phyloP scores from a whole-genome alignment of 2,797 vertebrate genomes.

The Tenualosa ilisha region DNA sequence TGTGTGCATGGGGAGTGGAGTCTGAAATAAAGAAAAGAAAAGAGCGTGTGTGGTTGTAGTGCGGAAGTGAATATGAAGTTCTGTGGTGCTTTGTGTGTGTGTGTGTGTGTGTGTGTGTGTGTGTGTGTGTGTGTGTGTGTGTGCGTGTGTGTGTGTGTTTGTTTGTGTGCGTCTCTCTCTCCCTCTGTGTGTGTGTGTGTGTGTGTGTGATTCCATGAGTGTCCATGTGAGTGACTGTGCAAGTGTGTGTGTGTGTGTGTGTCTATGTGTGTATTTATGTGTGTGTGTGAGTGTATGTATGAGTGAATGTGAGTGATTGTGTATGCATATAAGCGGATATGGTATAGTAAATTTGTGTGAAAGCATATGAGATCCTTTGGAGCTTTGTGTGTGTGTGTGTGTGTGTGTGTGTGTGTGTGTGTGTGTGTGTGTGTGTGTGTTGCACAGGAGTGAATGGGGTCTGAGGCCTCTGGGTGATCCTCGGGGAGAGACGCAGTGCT shows the following conservation, averaged over 20 bases:
- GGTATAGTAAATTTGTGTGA: background rate
- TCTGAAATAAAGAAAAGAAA: no score
- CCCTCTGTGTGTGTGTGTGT: background rate
- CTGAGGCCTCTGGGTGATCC: conserved; percentile 18
- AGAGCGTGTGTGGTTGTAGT: no score
- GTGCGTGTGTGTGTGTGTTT: background rate
- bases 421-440: conserved; percentile 19
- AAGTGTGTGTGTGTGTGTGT: background rate
- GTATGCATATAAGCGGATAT: background rate
- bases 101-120: background rate
- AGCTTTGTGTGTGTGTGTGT: background rate
- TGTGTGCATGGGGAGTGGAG: no score
- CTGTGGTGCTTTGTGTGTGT: no score
- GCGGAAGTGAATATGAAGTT: no score
- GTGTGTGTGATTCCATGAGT: background rate
- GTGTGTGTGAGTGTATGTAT: background rate
- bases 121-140: background rate
- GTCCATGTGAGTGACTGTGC: background rate
- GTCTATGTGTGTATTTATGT: background rate
- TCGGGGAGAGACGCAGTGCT: conserved; percentile 17
- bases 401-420: conserved; percentile 17
- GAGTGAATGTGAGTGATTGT: background rate
- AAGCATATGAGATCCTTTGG: background rate
- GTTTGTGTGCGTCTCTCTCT: no score
- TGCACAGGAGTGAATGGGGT: background rate